A percentile compares a stretch with the other conserved stretches of the same genome.
Conservation (phyloP, 2,888 invertebrate genomes). For the Harpalus rubripes region DNA sequence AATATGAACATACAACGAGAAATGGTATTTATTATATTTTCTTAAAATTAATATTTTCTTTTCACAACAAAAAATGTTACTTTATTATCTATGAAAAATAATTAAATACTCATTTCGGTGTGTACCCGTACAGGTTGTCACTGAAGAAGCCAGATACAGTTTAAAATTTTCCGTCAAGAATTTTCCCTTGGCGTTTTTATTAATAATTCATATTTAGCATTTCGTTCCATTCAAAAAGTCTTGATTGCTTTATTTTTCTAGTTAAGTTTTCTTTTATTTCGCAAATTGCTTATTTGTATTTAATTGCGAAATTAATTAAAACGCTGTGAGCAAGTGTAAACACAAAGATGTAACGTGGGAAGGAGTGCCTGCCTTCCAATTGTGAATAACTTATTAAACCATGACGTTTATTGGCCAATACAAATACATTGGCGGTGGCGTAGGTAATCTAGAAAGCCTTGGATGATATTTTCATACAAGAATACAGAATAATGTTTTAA, state of each 20-base stretch:
- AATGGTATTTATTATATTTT: too few relatives aligned
- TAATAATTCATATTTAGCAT: slow-evolving; percentile 50
- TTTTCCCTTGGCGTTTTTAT: neutral
- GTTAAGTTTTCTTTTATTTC: slow-evolving; percentile 61
- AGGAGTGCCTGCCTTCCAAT: neutral
- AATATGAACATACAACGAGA: too few relatives aligned
- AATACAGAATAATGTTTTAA: too few relatives aligned
- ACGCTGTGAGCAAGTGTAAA: slow-evolving; percentile 43
- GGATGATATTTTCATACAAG: too few relatives aligned
- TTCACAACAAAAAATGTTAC: too few relatives aligned
- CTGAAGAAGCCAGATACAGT: neutral
- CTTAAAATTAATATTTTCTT: too few relatives aligned
- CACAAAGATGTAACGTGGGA: slow-evolving; percentile 46
- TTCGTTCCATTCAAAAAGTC: slow-evolving; percentile 50
- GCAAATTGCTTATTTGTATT: slow-evolving; percentile 64
- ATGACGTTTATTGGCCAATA: slow-evolving; percentile 37
- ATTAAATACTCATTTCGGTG: neutral
- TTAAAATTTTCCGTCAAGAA: neutral
- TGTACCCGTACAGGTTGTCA: neutral
- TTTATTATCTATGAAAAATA: neutral
- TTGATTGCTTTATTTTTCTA: slow-evolving; percentile 64
- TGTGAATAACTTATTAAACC: slow-evolving; percentile 42
- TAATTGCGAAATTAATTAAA: slow-evolving; percentile 65
- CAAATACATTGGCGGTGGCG: neutral
- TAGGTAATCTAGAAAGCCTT: too few relatives aligned